Evolutionary conservation across 2,797 vertebrate genomes (phyloP).

Genomic region (Coregonus sp.): DNA sequence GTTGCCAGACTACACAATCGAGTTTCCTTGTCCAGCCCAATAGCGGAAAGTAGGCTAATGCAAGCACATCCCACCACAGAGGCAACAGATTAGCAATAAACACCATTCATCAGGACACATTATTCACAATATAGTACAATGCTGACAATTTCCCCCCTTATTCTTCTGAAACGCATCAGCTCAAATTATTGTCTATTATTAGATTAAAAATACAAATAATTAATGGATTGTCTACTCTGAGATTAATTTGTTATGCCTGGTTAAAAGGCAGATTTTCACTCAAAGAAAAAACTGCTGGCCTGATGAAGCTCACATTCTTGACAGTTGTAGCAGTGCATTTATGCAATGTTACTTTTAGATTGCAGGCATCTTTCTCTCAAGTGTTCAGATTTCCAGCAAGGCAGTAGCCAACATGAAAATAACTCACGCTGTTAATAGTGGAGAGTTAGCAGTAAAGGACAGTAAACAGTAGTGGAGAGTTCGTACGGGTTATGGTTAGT

Average conservation of each 20-base stretch:
- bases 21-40: background rate
- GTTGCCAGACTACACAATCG: background rate
- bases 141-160: background rate
- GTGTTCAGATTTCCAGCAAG: background rate
- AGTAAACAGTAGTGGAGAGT: background rate
- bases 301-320: background rate
- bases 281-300: no score
- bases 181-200: background rate
- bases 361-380: background rate
- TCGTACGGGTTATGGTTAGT: constrained; percentile 5
- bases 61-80: background rate
- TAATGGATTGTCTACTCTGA: background rate
- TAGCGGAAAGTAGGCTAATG: background rate
- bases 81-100: background rate
- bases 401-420: background rate
- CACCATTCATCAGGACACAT: background rate
- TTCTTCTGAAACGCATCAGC: background rate
- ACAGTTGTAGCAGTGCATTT: background rate
- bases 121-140: background rate
- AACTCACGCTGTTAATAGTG: background rate
- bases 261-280: background rate
- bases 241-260: background rate
- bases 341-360: background rate
- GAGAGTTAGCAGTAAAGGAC: background rate
- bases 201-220: background rate